Percentiles rank a stretch among this genome's conserved stretches.
phyloP scores from a whole-genome alignment of 2,113 vertebrate genomes.

The Lichenostomus cassidix region DNA sequence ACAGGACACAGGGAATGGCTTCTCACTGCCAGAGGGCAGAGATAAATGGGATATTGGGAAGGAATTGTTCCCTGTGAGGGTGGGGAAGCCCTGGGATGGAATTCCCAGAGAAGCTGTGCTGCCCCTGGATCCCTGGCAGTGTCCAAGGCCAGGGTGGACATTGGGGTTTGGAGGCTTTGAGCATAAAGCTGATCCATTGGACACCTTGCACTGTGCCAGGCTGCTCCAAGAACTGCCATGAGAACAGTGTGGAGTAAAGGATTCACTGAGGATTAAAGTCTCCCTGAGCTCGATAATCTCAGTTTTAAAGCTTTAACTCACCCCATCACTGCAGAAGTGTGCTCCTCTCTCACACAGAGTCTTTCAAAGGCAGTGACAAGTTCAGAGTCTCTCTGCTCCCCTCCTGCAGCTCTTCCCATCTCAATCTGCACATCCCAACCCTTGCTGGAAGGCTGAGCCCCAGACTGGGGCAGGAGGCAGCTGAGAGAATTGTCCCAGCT shows the following conservation, averaged over 20 bases:
- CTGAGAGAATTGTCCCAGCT: not conserved
- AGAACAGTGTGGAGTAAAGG: not conserved
- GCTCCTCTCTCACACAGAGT: rapidly evolving
- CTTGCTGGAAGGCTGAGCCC: not conserved
- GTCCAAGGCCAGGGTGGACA: not conserved
- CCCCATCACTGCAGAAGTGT: not conserved
- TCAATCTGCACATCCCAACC: not conserved
- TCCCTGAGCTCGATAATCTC: not conserved
- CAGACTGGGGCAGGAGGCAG: not conserved
- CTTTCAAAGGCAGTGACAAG: not conserved
- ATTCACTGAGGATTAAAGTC: not conserved
- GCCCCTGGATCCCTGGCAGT: not conserved
- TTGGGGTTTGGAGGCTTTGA: not conserved
- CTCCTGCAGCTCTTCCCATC: not conserved
- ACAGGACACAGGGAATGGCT: not conserved
- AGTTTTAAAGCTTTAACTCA: not conserved
- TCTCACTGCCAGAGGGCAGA: not conserved
- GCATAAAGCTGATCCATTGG: not conserved
- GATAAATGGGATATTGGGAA: not conserved
- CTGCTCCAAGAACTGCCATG: not conserved
- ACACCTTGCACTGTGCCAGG: too few species aligned
- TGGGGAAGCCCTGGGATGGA: not conserved
- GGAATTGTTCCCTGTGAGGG: not conserved
- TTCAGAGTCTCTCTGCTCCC: not conserved
- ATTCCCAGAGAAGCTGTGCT: not conserved